Conservation (phyloP, 2,888 invertebrate species). For the Tetragonisca angustula region DNA sequence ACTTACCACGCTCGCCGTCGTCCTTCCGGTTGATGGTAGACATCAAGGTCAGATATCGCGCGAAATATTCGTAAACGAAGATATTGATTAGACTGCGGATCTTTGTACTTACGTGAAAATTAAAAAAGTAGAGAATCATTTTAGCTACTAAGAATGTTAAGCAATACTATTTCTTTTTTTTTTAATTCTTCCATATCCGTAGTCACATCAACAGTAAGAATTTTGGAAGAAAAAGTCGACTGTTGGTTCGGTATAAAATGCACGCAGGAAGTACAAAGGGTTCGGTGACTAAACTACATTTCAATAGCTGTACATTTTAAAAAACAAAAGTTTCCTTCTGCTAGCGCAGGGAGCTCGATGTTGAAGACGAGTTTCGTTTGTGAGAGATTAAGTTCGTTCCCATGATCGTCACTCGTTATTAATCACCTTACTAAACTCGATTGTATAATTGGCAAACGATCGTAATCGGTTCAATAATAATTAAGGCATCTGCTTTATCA, state of each 20-base stretch:
- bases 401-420: not conserved
- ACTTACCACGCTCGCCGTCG: conserved; percentile 21
- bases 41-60: not conserved
- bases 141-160: too few species aligned
- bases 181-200: too few species aligned
- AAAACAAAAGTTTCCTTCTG: conserved; percentile 21
- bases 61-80: not conserved
- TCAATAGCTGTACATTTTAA: conserved; percentile 36
- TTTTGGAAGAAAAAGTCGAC: conserved; percentile 32
- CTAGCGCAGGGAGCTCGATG: conserved; percentile 25
- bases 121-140: too few species aligned
- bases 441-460: not conserved
- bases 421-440: not conserved
- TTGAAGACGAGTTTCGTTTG: conserved; percentile 49
- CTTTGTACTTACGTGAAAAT: too few species aligned
- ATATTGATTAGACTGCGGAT: too few species aligned
- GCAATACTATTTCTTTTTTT: too few species aligned
- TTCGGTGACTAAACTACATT: conserved; percentile 36
- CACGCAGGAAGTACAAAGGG: conserved; percentile 53
- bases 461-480: conserved; percentile 14
- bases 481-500: not conserved
- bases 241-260: conserved; percentile 38
- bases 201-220: not conserved
- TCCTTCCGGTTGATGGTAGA: not conserved
- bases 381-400: not conserved